These are phyloP conservation scores for Anolis apletophallus DNA, from an alignment of 2,797 vertebrate species.

Conservation along the genomic window DNA sequence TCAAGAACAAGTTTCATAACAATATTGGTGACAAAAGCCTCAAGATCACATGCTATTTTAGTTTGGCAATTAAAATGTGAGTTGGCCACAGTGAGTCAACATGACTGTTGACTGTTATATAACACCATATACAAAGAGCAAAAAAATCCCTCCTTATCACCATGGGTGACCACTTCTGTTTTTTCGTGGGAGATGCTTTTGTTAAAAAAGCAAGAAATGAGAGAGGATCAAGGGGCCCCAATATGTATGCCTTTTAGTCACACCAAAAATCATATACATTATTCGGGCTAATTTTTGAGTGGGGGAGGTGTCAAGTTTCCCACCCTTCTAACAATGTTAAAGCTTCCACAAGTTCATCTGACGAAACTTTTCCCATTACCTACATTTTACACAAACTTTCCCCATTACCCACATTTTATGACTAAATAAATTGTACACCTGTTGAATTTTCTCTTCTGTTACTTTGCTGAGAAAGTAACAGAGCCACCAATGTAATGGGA, in stretches of 20 bases:
- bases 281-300: background rate
- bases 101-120: background rate
- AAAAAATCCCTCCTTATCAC: background rate
- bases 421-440: background rate
- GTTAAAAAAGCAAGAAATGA: background rate
- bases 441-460: background rate
- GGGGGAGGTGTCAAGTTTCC: no score
- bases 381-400: background rate
- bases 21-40: background rate
- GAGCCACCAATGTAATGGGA: background rate
- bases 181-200: background rate
- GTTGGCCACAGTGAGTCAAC: slow-evolving; percentile 4
- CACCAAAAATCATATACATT: background rate
- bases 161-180: background rate
- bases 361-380: background rate
- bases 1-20: background rate
- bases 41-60: background rate
- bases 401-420: background rate
- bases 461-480: background rate
- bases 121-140: background rate
- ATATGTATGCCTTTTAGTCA: background rate
- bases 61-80: slow-evolving; percentile 14
- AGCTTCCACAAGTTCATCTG: background rate
- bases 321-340: background rate
- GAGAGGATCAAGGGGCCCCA: no score